These are phyloP conservation scores for Rana temporaria DNA, from an alignment of 2,113 vertebrate species.

Conservation along the genomic window DNA sequence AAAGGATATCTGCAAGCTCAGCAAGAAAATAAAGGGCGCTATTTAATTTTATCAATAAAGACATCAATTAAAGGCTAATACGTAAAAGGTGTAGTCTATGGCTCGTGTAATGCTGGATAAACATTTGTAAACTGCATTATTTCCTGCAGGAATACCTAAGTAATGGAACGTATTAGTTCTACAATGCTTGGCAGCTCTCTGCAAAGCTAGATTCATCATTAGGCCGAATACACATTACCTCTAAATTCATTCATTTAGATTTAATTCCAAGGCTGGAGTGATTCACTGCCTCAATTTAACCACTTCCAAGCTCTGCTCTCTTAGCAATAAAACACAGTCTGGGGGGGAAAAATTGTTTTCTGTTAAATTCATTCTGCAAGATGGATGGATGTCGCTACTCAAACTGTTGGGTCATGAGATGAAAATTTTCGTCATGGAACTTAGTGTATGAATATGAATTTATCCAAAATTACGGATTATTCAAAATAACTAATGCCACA, in stretches of 20 bases:
- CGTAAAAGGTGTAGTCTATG: background rate
- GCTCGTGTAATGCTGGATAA: conserved; percentile 17
- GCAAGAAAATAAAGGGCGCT: background rate
- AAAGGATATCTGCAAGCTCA: conserved; percentile 4
- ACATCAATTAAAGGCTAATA: conserved; percentile 28
- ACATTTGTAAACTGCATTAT: conserved; percentile 41
- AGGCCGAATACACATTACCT: conserved; percentile 36
- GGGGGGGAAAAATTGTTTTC: conserved; percentile 13
- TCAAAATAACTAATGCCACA: too few relatives aligned
- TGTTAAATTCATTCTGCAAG: conserved; percentile 2
- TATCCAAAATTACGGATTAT: too few relatives aligned
- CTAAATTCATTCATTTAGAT: conserved; percentile 47
- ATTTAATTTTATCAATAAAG: conserved; percentile 26
- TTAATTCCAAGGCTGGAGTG: conserved; percentile 14
- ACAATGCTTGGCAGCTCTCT: conserved; percentile 10
- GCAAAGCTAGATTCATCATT: conserved; percentile 31
- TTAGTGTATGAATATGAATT: too few relatives aligned
- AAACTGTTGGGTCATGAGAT: too few relatives aligned
- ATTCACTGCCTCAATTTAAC: conserved; percentile 38
- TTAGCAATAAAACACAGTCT: background rate
- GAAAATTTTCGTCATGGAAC: too few relatives aligned
- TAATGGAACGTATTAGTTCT: conserved; percentile 47
- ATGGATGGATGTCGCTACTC: background rate
- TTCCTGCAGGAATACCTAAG: conserved; percentile 50
- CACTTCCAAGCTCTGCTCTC: background rate